Evolutionary conservation across 1,140 invertebrate genomes (phyloP).

Genomic region (Drosophila elegans): DNA sequence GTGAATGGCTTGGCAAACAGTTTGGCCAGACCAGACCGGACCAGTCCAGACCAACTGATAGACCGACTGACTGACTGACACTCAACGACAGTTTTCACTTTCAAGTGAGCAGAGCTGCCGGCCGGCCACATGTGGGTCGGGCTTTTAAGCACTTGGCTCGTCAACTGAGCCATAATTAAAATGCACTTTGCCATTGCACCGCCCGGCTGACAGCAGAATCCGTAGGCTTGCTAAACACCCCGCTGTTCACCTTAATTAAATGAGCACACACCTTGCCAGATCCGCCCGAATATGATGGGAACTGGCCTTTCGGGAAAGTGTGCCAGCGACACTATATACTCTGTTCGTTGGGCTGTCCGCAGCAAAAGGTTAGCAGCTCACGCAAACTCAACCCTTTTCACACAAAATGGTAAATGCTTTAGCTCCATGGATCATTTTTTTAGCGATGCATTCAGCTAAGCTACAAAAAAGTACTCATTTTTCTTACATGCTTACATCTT

Average conservation of each 20-base stretch:
- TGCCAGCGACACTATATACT: conserved; percentile 32
- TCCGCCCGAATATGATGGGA: conserved; percentile 19
- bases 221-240: conserved; percentile 58
- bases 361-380: conserved; percentile 17
- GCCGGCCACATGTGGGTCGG: conserved; percentile 31
- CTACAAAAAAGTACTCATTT: too few relatives aligned
- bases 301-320: conserved; percentile 61
- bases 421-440: neutral
- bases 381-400: conserved; percentile 18
- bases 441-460: too few relatives aligned
- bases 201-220: conserved; percentile 20
- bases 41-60: neutral
- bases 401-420: neutral
- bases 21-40: conserved; percentile 15
- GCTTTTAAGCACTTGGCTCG: conserved; percentile 22
- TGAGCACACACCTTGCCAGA: conserved; percentile 52
- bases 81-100: conserved; percentile 65
- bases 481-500: neutral
- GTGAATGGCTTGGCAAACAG: conserved; percentile 37
- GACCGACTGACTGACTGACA: conserved; percentile 29
- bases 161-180: conserved; percentile 73
- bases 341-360: conserved; percentile 6
- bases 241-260: conserved; percentile 64
- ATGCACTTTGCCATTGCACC: conserved; percentile 66
- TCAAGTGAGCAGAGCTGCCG: conserved; percentile 33